phyloP scores from a whole-genome alignment of 2,888 invertebrate species.

The Philonicus albiceps region DNA sequence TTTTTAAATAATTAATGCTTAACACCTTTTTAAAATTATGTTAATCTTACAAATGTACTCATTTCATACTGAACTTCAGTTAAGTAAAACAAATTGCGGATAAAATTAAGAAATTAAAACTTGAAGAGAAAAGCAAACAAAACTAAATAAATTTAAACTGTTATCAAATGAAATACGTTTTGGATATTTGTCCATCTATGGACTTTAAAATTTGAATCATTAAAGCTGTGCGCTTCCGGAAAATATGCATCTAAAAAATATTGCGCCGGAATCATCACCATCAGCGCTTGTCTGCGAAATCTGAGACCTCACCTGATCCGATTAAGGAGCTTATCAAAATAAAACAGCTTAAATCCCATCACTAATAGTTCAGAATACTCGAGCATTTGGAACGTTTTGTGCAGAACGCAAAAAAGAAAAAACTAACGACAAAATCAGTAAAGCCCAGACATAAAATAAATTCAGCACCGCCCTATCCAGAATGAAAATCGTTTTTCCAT shows the following conservation, averaged over 20 bases:
- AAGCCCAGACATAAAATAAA: slow-evolving; percentile 11
- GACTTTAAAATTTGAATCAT: background rate
- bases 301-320: background rate
- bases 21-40: too few species aligned
- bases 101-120: too few species aligned
- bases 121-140: too few species aligned
- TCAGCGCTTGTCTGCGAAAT: background rate
- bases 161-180: background rate
- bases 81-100: too few species aligned
- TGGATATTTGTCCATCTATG: background rate
- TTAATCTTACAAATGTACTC: too few species aligned
- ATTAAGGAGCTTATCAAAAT: background rate
- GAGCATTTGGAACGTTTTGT: background rate
- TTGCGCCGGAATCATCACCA: background rate
- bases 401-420: background rate
- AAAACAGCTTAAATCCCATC: background rate
- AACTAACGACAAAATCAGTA: background rate
- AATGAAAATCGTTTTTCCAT: slow-evolving; percentile 18
- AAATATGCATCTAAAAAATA: background rate
- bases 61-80: too few species aligned
- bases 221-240: background rate
- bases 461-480: background rate
- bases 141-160: background rate
- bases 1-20: too few species aligned
- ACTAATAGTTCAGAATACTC: background rate